Evolutionary conservation across 2,113 vertebrate genomes (phyloP).

Genomic region (Mirza zaza): DNA sequence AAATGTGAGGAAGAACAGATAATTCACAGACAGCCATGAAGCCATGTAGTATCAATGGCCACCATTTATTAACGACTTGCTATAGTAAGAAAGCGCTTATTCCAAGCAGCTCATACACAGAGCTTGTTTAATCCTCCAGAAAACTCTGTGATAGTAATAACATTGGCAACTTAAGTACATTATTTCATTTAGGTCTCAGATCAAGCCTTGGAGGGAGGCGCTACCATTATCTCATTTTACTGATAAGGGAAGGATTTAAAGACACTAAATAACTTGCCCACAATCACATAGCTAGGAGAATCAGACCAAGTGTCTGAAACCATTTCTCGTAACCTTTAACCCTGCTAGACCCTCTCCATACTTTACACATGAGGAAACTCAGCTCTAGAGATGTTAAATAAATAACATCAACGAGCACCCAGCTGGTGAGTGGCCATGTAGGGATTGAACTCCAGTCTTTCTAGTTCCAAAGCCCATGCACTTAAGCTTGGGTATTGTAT

Average conservation of each 20-base stretch:
- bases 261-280: neutral
- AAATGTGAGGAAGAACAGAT: neutral
- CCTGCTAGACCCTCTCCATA: neutral
- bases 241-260: neutral
- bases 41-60: neutral
- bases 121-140: neutral
- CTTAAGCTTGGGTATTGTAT: neutral
- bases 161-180: neutral
- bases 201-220: neutral
- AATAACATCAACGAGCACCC: neutral
- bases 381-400: neutral
- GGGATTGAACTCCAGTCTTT: neutral
- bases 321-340: neutral
- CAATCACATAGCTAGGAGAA: neutral
- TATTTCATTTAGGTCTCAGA: neutral
- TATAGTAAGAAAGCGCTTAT: fast-evolving
- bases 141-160: neutral
- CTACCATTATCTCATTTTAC: neutral
- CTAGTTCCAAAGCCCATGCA: neutral
- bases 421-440: neutral
- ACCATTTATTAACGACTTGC: neutral
- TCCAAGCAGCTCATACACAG: neutral
- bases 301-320: neutral
- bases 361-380: neutral
- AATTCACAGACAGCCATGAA: neutral